phyloP scores from a whole-genome alignment of 2,888 invertebrate genomes.

The Melinopterus prodromus region DNA sequence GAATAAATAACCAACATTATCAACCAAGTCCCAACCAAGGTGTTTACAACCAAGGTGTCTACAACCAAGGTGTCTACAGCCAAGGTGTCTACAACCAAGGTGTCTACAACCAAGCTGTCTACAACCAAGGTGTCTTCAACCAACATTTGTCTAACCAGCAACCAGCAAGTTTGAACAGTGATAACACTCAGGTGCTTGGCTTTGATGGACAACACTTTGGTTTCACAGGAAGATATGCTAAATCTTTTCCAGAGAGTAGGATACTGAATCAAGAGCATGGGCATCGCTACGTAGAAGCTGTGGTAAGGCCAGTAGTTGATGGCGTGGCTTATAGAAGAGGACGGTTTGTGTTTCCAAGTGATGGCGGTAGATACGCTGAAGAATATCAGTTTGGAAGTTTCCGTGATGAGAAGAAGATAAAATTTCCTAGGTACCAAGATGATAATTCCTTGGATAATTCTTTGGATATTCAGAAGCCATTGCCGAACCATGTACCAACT shows the following conservation, averaged over 20 bases:
- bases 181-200: neutral
- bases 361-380: constrained; percentile 16
- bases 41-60: neutral
- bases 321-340: neutral
- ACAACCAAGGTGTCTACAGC: neutral
- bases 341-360: constrained; percentile 34
- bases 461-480: constrained; percentile 51
- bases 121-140: neutral
- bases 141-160: neutral
- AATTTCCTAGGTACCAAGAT: constrained; percentile 32
- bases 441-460: constrained; percentile 27
- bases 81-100: neutral
- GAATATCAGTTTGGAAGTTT: constrained; percentile 10
- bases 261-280: constrained; percentile 8
- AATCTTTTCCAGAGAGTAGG: constrained; percentile 8
- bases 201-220: constrained; percentile 16
- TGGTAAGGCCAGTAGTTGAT: neutral
- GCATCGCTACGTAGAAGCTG: neutral
- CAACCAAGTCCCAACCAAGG: constrained; percentile 46
- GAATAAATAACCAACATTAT: constrained; percentile 61
- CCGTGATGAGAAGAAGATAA: constrained; percentile 27
- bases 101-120: neutral
- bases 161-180: neutral
- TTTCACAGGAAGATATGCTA: neutral
- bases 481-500: constrained; percentile 50